These are phyloP conservation scores for Harpalus rufipes DNA, from an alignment of 2,888 invertebrate species.

Conservation along the genomic window DNA sequence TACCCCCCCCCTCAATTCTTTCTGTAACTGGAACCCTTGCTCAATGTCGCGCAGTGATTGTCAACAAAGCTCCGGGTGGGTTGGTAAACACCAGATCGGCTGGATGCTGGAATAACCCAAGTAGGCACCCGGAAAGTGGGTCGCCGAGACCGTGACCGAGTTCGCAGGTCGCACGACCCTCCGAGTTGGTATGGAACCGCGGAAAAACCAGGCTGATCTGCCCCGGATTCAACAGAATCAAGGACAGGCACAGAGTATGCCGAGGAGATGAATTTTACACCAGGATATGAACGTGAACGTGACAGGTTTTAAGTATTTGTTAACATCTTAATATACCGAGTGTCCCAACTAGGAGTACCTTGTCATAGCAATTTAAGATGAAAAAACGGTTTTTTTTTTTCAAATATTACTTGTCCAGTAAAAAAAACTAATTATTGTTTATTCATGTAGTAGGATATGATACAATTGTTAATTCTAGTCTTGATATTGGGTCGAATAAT, in stretches of 20 bases:
- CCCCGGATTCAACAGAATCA: not conserved
- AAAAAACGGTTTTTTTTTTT: too few species aligned
- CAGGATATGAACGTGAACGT: too few species aligned
- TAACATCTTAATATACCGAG: too few species aligned
- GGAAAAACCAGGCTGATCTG: not conserved
- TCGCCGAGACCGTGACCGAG: conserved; percentile 27
- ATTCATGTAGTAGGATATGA: not conserved
- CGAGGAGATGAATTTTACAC: not conserved
- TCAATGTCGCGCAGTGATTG: not conserved
- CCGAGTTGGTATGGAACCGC: not conserved
- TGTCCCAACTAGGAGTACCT: too few species aligned
- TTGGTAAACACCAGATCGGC: not conserved
- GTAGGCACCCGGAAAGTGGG: not conserved
- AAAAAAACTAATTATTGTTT: not conserved
- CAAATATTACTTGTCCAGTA: too few species aligned
- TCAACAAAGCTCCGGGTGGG: not conserved
- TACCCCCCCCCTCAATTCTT: too few species aligned
- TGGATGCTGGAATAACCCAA: not conserved
- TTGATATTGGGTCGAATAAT: not conserved
- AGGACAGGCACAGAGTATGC: not conserved
- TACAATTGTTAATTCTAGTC: not conserved
- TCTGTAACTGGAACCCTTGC: too few species aligned
- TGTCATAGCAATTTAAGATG: too few species aligned
- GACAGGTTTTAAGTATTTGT: too few species aligned
- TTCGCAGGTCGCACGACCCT: conserved; percentile 16